Conservation (phyloP, 1,140 invertebrate species). For the Drosophila murphyi region DNA sequence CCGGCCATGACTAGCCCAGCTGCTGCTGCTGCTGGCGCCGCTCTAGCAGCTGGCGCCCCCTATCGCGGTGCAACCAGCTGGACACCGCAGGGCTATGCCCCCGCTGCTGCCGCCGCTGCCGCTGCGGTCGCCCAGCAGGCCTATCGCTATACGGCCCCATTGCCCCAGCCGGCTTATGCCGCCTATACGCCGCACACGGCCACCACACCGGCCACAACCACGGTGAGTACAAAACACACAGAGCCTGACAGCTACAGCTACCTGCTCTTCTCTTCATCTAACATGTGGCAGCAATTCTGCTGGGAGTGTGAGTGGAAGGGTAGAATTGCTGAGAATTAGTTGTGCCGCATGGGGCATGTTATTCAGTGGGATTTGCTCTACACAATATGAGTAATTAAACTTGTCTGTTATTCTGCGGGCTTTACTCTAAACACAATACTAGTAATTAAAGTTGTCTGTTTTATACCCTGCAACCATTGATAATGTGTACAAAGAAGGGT, state of each 20-base stretch:
- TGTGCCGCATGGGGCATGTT: background rate
- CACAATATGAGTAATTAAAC: background rate
- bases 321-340: background rate
- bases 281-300: background rate
- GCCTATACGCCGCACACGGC: slow-evolving; percentile 83
- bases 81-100: slow-evolving; percentile 83
- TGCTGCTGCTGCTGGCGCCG: slow-evolving; percentile 79
- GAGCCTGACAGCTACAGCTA: background rate
- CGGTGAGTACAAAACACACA: slow-evolving; percentile 66
- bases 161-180: slow-evolving; percentile 83
- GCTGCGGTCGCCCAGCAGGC: slow-evolving; percentile 82
- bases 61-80: slow-evolving; percentile 83
- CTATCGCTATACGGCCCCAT: slow-evolving; percentile 82
- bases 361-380: background rate
- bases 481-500: too few relatives aligned
- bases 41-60: slow-evolving; percentile 76
- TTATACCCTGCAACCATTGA: too few relatives aligned
- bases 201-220: slow-evolving; percentile 80
- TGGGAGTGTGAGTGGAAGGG: background rate
- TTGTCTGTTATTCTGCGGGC: background rate
- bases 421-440: too few relatives aligned
- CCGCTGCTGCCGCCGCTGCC: slow-evolving; percentile 77
- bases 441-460: background rate
- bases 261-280: background rate
- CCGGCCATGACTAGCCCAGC: slow-evolving; percentile 84